Evolutionary conservation across 2,888 invertebrate species (phyloP).

Genomic region (Trypoxylon attenuatum): DNA sequence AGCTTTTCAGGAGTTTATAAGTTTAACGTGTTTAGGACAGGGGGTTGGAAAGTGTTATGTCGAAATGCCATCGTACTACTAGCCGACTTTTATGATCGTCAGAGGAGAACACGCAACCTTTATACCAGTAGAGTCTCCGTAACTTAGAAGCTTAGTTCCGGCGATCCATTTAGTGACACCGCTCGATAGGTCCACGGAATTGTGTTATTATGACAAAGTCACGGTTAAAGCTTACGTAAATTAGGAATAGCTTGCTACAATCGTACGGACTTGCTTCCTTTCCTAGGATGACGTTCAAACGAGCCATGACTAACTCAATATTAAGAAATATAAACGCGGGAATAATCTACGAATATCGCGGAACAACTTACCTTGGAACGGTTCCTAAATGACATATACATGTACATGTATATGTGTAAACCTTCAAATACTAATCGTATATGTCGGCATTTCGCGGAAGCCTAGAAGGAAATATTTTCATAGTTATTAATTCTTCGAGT

Average conservation of each 20-base stretch:
- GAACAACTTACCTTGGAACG: neutral
- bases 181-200: neutral
- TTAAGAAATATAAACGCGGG: neutral
- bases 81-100: conserved; percentile 27
- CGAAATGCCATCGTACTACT: conserved; percentile 50
- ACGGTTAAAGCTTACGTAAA: conserved; percentile 1
- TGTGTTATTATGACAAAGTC: conserved; percentile 1
- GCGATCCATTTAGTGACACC: neutral
- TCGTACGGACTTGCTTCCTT: neutral
- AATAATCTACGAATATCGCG: neutral
- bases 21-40: no score
- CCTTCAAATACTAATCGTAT: neutral
- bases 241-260: neutral
- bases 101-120: conserved; percentile 34
- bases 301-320: neutral
- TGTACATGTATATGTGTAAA: no score
- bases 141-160: conserved; percentile 9
- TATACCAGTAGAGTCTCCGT: conserved; percentile 6
- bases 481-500: no score
- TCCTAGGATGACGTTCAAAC: neutral
- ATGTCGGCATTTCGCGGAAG: no score
- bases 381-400: neutral
- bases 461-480: no score
- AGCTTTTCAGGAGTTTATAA: no score
- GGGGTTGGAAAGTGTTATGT: no score